Evolutionary conservation across 2,797 vertebrate genomes (phyloP), one percentile per base, ranked within the genome.

Genomic region (Tamandua tetradactyla): DNA sequence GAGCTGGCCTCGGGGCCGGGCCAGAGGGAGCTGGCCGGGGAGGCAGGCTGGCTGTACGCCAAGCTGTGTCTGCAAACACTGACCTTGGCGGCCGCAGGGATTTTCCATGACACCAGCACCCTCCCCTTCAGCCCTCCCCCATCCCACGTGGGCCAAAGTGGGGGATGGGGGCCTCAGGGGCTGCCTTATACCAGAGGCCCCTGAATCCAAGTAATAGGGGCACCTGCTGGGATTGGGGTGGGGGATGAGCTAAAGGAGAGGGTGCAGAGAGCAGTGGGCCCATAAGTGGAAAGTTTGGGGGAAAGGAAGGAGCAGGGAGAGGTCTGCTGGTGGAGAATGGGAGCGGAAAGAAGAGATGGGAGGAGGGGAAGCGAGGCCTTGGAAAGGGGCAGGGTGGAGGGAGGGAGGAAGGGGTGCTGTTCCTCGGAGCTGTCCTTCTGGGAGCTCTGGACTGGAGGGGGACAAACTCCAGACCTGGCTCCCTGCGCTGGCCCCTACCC

Each of bases 51-150:
- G 98, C 98, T 42, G 66, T 7, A 93, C 84, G 97, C 98, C 98
- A 98, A 88, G 47, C 93, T 79, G 23, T 91, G 97, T 95, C 97
- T 97, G n/a, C 97, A 98, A 98, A 98, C 96, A 97, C 97, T 98
- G 97, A 97, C 89, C 98, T 98, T 98, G 98, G 98, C 98, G 83
- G 97, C 97, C 49, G 66, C 85, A 5, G 90, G 96, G 96, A 98
- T 98, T 98, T 98, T 98, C 98, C 98, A 98, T 98, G 98, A 98
- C 98, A 98, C 96, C 95, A 98, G 96, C 97, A 96, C 95, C 74
- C 64, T 95, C 96, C 92, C 47, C 87, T 94, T 84, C 40, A 20
- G 71, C 91, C 95, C 95, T 92, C 93, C 92, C 80, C 94, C 55
- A 87, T 87, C 89, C 78, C 86, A 84, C 59, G 59, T 88, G 81